Conservation (phyloP, 2,797 vertebrate species). For the Poecilia gillii region DNA sequence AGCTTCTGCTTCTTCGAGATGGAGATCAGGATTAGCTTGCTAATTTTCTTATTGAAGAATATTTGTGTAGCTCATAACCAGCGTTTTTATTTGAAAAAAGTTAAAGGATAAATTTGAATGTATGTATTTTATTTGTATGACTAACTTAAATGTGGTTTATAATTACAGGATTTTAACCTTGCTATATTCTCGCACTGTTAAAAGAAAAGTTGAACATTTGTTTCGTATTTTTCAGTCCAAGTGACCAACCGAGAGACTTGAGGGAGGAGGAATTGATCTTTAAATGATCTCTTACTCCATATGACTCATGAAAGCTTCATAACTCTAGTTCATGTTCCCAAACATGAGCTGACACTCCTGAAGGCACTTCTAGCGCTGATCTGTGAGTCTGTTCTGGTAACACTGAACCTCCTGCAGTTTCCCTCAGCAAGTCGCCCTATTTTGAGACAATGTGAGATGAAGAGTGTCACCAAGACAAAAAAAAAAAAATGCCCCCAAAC, state of each 20-base stretch:
- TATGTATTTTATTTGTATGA: background rate
- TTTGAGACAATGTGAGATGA: background rate
- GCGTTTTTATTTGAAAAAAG: background rate
- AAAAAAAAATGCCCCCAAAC: background rate
- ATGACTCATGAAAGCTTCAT: background rate
- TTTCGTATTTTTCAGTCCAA: background rate
- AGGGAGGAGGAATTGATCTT: background rate
- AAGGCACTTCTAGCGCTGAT: background rate
- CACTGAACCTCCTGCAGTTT: background rate
- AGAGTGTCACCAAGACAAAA: background rate
- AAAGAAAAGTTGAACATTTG: background rate
- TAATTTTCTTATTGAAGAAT: background rate
- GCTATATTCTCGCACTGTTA: background rate
- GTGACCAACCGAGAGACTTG: background rate
- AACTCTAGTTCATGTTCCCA: background rate
- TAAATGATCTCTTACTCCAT: background rate
- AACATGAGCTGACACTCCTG: constrained; percentile 2
- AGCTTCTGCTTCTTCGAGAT: background rate
- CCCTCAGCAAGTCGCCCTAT: constrained; percentile 2
- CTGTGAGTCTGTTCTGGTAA: background rate
- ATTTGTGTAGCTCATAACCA: background rate
- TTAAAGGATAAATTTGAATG: background rate
- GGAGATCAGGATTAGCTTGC: background rate
- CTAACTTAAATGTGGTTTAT: background rate
- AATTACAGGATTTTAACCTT: background rate